Percentiles rank a stretch among this genome's conserved stretches.
These are phyloP conservation scores for Ptilorrhoa leucosticta DNA, from an alignment of 2,113 vertebrate genomes.

Conservation along the genomic window DNA sequence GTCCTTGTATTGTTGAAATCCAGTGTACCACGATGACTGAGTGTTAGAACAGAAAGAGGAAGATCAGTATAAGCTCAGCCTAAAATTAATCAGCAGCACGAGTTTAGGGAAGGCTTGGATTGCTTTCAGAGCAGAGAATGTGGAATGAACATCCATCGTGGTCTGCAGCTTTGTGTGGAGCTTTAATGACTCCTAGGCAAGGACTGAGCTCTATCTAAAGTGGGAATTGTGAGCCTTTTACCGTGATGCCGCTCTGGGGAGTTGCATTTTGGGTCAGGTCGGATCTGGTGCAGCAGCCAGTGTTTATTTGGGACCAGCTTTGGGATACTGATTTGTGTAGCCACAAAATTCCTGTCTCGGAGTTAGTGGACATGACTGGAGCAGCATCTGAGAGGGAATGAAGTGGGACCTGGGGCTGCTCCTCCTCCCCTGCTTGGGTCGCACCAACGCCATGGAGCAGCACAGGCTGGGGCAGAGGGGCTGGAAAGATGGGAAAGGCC, in stretches of 20 bases:
- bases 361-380: rapidly evolving
- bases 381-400: rapidly evolving
- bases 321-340: rapidly evolving
- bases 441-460: not conserved
- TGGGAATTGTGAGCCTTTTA: not conserved
- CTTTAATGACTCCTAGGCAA: not conserved
- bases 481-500: not conserved
- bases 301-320: not conserved
- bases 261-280: not conserved
- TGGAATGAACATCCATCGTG: not conserved
- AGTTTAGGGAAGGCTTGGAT: not conserved
- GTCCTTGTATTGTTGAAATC: not conserved
- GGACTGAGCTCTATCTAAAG: not conserved
- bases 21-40: not conserved
- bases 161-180: not conserved
- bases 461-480: not conserved
- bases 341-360: not conserved
- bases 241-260: not conserved
- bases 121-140: not conserved
- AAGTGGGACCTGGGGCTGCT: not conserved
- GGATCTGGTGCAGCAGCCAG: not conserved
- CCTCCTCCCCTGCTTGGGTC: not conserved
- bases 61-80: not conserved
- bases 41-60: not conserved
- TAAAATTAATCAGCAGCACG: not conserved